Percentiles rank a stretch among this genome's conserved stretches.
These are phyloP conservation scores for Theodoxus fluviatilis DNA, from an alignment of 2,888 invertebrate species.

Conservation along the genomic window DNA sequence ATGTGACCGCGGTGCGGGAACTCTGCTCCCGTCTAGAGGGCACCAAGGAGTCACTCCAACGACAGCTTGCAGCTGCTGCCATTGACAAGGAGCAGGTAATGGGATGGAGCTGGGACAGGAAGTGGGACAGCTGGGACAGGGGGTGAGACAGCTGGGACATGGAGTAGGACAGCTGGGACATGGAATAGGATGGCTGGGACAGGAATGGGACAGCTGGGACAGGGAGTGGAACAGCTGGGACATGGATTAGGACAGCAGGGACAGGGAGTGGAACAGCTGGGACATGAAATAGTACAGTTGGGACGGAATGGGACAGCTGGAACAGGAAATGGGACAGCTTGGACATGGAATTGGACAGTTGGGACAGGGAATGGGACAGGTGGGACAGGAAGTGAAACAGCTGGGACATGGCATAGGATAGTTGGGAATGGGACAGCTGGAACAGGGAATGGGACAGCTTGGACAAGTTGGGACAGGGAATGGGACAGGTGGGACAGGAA, in stretches of 20 bases:
- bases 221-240: conserved; percentile 53
- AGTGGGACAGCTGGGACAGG: not conserved
- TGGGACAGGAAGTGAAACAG: conserved; percentile 41
- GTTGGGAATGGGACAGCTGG: conserved; percentile 41
- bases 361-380: conserved; percentile 56
- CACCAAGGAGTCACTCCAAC: conserved; percentile 61
- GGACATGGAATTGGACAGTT: conserved; percentile 64
- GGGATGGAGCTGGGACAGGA: not conserved
- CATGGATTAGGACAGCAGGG: conserved; percentile 61
- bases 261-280: conserved; percentile 46
- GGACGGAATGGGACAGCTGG: conserved; percentile 51
- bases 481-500: conserved; percentile 42
- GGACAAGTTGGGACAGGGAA: conserved; percentile 52
- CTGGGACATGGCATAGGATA: conserved; percentile 60
- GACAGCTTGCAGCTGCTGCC: conserved; percentile 58
- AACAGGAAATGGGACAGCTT: conserved; percentile 58
- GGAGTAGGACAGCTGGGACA: conserved; percentile 62
- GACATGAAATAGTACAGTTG: not conserved
- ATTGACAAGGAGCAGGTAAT: conserved; percentile 64
- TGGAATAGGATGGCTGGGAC: conserved; percentile 37
- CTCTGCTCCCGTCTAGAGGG: conserved; percentile 63
- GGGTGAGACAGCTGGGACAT: conserved; percentile 56
- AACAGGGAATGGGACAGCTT: not conserved
- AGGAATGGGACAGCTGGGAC: not conserved
- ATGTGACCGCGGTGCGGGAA: conserved; percentile 62